Conservation (phyloP, 2,888 invertebrate genomes). For the Drosophila nr. perissopoda region DNA sequence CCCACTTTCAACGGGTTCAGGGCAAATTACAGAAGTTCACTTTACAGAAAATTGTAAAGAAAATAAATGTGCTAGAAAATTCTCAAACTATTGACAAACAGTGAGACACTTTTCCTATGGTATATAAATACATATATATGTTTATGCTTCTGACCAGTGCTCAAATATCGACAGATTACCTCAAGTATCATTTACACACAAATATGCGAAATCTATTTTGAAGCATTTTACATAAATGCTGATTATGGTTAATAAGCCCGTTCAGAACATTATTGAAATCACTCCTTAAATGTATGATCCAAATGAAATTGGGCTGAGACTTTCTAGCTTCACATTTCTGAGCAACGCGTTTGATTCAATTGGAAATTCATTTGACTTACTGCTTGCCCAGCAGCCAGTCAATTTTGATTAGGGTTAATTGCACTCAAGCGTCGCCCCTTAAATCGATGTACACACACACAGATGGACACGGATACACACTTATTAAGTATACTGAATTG, state of each 20-base stretch:
- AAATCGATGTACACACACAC: not conserved
- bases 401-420: constrained; percentile 26
- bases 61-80: no score
- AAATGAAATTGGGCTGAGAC: constrained; percentile 5
- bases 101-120: not conserved
- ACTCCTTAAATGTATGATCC: not conserved
- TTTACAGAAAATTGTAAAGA: no score
- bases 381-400: not conserved
- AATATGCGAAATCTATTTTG: not conserved
- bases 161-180: not conserved
- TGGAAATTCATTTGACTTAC: constrained; percentile 3
- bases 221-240: not conserved
- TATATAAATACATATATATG: not conserved
- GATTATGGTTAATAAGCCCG: not conserved
- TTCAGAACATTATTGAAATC: not conserved
- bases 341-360: not conserved
- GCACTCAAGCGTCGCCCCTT: constrained; percentile 1
- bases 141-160: not conserved
- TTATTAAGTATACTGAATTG: constrained; percentile 6
- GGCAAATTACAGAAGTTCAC: no score
- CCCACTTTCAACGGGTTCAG: no score
- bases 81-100: no score
- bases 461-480: not conserved
- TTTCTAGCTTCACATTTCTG: not conserved
- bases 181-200: not conserved